Percentiles rank a stretch among this genome's conserved stretches.
phyloP scores from a whole-genome alignment of 2,888 invertebrate genomes.

The Acanthosepion lycidas region DNA sequence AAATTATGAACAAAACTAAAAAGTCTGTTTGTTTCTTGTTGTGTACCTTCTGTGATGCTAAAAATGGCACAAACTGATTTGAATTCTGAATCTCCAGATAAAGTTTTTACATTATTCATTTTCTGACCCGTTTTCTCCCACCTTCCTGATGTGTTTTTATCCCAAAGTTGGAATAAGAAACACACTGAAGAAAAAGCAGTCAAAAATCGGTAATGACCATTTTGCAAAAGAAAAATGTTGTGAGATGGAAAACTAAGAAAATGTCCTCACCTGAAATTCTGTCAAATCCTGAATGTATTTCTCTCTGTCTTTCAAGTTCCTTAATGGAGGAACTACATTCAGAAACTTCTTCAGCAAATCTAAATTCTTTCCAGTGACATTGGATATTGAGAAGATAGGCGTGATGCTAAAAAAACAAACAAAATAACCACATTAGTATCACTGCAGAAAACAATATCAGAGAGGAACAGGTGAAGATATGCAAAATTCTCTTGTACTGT shows the following conservation, averaged over 20 bases:
- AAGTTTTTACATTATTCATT: no score
- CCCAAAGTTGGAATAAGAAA: no score
- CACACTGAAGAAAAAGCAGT: neutral
- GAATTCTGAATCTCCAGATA: no score
- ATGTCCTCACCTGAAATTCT: slow-evolving; percentile 65
- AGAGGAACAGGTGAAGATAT: neutral
- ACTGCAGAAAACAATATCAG: neutral
- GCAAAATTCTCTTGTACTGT: neutral
- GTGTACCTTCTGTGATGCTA: no score
- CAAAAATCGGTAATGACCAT: neutral
- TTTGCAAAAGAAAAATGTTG: no score
- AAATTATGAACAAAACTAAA: no score
- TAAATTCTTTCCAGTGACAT: slow-evolving; percentile 88
- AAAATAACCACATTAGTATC: no score
- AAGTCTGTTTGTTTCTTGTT: no score
- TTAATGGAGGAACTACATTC: slow-evolving; percentile 81
- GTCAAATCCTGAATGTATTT: slow-evolving; percentile 80
- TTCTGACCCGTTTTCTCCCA: no score
- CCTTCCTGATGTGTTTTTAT: no score
- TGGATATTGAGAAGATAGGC: slow-evolving; percentile 82
- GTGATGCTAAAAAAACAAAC: slow-evolving; percentile 68
- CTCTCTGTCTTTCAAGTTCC: slow-evolving; percentile 79
- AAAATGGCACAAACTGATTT: no score
- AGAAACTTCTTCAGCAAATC: slow-evolving; percentile 89
- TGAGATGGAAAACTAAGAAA: neutral